Evolutionary conservation across 1,140 invertebrate species (phyloP).

Genomic region (Nomia melanderi): DNA sequence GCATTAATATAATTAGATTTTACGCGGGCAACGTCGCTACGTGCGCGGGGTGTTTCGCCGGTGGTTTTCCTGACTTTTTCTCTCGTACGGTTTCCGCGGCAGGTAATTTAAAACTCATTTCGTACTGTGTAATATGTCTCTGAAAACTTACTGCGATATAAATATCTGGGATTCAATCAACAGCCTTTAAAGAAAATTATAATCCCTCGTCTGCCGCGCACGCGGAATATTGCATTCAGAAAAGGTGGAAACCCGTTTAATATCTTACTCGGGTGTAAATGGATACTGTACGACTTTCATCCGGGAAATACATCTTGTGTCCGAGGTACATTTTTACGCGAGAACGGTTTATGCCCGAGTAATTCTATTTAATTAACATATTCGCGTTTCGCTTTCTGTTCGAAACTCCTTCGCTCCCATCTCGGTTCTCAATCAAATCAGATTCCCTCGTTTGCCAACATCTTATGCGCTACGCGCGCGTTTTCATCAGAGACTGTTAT

Average conservation of each 20-base stretch:
- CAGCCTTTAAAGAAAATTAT: background rate
- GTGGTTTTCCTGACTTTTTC: too few relatives aligned
- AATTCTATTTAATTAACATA: background rate
- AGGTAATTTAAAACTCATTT: background rate
- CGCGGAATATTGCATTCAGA: too few relatives aligned
- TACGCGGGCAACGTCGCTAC: background rate
- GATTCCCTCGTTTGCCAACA: background rate
- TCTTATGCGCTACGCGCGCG: background rate
- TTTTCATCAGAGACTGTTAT: constrained; percentile 8
- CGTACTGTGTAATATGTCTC: background rate
- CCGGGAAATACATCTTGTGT: too few relatives aligned
- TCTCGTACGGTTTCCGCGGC: background rate
- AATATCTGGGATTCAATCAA: background rate
- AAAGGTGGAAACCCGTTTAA: too few relatives aligned
- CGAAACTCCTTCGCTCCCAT: background rate
- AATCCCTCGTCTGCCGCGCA: background rate
- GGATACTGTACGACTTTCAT: too few relatives aligned
- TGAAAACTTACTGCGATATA: background rate
- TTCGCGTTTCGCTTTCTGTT: background rate
- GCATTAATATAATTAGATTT: constrained; percentile 10
- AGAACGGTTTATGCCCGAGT: too few relatives aligned
- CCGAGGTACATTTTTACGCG: too few relatives aligned
- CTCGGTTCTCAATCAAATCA: background rate
- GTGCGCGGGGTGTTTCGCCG: background rate
- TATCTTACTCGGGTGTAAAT: too few relatives aligned